A percentile compares a stretch with the other conserved stretches of the same genome.
Evolutionary conservation across 2,888 invertebrate genomes (phyloP).

Genomic region (Chesias legatella): DNA sequence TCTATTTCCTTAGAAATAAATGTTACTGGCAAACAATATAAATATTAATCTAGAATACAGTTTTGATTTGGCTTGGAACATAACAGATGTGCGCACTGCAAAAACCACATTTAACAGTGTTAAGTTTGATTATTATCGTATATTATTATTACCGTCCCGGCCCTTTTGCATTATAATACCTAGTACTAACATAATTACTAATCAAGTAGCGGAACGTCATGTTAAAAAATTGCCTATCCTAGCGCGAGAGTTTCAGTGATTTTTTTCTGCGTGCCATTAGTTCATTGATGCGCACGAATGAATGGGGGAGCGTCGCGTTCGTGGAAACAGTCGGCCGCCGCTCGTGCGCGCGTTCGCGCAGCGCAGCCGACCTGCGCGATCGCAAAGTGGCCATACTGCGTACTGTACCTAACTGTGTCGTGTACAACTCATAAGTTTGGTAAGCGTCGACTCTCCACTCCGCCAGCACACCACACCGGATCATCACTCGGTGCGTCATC

Average conservation of each 20-base stretch:
- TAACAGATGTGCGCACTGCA: no score
- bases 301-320: constrained; percentile 51
- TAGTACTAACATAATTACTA: no score
- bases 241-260: constrained; percentile 52
- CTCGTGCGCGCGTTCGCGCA: constrained; percentile 63
- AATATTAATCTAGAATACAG: no score
- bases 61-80: no score
- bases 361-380: constrained; percentile 52
- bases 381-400: constrained; percentile 31
- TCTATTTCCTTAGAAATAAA: no score
- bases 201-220: no score
- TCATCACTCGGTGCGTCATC: constrained; percentile 62
- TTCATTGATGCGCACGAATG: constrained; percentile 72
- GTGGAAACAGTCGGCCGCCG: constrained; percentile 64
- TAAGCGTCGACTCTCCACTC: constrained; percentile 37
- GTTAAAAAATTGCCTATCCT: constrained; percentile 15
- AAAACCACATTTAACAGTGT: no score
- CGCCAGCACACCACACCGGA: constrained; percentile 45
- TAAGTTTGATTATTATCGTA: no score
- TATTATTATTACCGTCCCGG: no score
- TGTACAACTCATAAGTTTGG: constrained; percentile 24
- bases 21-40: no score
- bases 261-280: constrained; percentile 65
- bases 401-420: constrained; percentile 16
- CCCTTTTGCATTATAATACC: no score